A percentile compares a stretch with the other conserved stretches of the same genome.
Evolutionary conservation across 2,113 vertebrate species (phyloP).

Genomic region (Lophotis ruficrista): DNA sequence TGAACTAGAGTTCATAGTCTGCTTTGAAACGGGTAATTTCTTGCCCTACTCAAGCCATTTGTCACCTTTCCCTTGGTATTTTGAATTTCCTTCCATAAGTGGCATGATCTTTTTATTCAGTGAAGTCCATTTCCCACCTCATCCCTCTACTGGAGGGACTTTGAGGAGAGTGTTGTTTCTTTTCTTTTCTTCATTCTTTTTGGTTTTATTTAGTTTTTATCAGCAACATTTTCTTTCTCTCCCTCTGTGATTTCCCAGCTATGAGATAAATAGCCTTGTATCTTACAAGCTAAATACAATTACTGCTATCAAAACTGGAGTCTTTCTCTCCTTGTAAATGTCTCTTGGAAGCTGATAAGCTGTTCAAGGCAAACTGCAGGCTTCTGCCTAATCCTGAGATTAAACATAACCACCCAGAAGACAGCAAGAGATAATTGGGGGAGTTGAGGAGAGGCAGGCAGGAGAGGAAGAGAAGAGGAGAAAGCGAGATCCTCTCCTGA

Average conservation of each 20-base stretch:
- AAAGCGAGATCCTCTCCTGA: constrained; percentile 49
- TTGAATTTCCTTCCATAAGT: not conserved
- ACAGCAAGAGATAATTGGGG: constrained; percentile 56
- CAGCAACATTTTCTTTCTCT: constrained; percentile 49
- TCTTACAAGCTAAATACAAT: constrained; percentile 86
- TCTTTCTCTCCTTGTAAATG: constrained; percentile 77
- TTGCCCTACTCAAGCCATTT: not conserved
- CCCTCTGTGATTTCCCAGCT: constrained; percentile 68
- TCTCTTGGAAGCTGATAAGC: constrained; percentile 79
- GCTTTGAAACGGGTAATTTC: not conserved
- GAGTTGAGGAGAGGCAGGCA: not conserved
- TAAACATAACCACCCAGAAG: constrained; percentile 77
- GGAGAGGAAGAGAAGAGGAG: not conserved
- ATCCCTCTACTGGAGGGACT: not conserved
- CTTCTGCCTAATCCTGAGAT: constrained; percentile 78
- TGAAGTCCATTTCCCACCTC: not conserved
- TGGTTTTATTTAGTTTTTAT: constrained; percentile 68
- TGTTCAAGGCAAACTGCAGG: constrained; percentile 75
- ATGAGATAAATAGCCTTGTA: constrained; percentile 79
- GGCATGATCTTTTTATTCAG: not conserved
- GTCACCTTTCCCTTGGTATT: not conserved
- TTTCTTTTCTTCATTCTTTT: not conserved
- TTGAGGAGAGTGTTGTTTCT: not conserved
- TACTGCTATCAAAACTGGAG: constrained; percentile 81
- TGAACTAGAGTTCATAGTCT: not conserved